Conservation (phyloP, 2,113 vertebrate genomes). For the Scytalopus superciliaris region DNA sequence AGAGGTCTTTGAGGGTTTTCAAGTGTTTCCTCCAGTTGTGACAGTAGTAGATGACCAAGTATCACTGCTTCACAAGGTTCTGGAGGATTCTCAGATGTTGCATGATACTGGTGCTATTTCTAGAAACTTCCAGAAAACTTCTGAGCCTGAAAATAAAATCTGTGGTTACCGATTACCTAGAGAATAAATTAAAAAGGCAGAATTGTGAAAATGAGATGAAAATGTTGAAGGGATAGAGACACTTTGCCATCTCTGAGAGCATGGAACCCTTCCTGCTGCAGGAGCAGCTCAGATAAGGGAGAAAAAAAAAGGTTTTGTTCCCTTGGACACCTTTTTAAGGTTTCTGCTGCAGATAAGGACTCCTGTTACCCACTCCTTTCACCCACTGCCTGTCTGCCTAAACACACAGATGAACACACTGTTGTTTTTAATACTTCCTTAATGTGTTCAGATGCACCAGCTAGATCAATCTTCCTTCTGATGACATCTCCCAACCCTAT, state of each 20-base stretch:
- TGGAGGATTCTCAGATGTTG: slow-evolving; percentile 41
- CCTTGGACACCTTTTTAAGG: background rate
- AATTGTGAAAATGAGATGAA: background rate
- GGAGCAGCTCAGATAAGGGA: background rate
- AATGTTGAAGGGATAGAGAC: background rate
- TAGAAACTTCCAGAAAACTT: slow-evolving; percentile 67
- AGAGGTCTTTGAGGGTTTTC: slow-evolving; percentile 70
- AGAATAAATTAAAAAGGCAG: background rate
- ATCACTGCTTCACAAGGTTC: slow-evolving; percentile 52
- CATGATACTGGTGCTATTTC: slow-evolving; percentile 59
- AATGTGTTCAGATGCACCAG: background rate
- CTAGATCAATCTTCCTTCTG: background rate
- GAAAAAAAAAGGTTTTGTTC: background rate
- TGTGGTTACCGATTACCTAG: slow-evolving; percentile 66
- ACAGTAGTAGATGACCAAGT: slow-evolving; percentile 1
- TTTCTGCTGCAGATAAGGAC: background rate
- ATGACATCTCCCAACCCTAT: background rate
- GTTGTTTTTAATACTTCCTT: background rate
- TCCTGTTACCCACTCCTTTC: too few relatives aligned
- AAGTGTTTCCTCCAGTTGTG: slow-evolving; percentile 60
- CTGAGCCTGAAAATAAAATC: slow-evolving; percentile 55
- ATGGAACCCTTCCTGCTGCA: background rate
- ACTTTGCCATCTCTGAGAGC: background rate
- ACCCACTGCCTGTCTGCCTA: background rate
- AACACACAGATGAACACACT: background rate